These are phyloP conservation scores for Protodeltote pygarga DNA, from an alignment of 2,888 invertebrate genomes.

Conservation along the genomic window DNA sequence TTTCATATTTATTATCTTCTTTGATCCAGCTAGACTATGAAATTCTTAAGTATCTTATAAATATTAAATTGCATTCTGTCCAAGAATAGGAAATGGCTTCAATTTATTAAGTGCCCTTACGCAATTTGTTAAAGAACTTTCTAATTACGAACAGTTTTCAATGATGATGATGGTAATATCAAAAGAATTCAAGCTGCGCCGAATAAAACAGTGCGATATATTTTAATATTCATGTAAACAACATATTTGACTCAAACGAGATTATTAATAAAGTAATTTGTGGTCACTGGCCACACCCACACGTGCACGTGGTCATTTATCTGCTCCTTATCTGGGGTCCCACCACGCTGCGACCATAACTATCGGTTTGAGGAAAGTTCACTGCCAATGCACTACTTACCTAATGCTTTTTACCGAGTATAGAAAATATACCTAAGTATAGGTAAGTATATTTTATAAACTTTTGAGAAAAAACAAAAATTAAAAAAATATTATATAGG, in stretches of 20 bases:
- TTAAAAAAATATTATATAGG: too few relatives aligned
- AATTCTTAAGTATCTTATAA: constrained; percentile 22
- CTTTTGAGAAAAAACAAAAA: too few relatives aligned
- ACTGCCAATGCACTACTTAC: constrained; percentile 50
- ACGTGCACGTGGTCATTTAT: constrained; percentile 56
- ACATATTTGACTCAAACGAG: constrained; percentile 4
- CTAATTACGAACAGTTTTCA: too few relatives aligned
- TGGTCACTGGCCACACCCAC: constrained; percentile 34
- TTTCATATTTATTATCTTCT: constrained; percentile 21
- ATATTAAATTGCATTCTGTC: constrained; percentile 12
- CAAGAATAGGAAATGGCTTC: constrained; percentile 12
- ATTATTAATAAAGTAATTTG: constrained; percentile 25
- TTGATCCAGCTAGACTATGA: constrained; percentile 23
- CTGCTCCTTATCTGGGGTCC: constrained; percentile 52
- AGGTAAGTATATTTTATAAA: too few relatives aligned
- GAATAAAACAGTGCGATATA: too few relatives aligned
- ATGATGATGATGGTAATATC: too few relatives aligned
- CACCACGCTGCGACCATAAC: constrained; percentile 48
- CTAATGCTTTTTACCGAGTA: constrained; percentile 19
- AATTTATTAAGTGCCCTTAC: too few relatives aligned
- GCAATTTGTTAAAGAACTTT: too few relatives aligned
- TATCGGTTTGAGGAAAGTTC: constrained; percentile 47
- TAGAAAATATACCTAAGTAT: too few relatives aligned
- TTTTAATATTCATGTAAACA: background rate
- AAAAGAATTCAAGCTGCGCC: too few relatives aligned